Conservation (phyloP, 2,888 invertebrate species). For the Nysson spinosus region DNA sequence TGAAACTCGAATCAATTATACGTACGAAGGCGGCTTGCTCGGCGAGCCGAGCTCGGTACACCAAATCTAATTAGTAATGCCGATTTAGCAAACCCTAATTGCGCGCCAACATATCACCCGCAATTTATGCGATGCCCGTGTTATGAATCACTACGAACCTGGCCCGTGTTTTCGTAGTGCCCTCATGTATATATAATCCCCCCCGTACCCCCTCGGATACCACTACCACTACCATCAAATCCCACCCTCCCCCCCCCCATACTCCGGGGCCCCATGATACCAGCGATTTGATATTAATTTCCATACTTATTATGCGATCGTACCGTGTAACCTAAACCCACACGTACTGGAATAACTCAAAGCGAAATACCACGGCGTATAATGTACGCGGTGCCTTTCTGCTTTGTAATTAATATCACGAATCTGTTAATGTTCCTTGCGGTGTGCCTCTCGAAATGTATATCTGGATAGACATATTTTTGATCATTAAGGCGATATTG, state of each 20-base stretch:
- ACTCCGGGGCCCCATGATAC: neutral
- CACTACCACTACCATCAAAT: neutral
- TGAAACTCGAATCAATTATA: conserved; percentile 74
- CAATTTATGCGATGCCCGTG: conserved; percentile 70
- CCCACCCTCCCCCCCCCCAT: neutral
- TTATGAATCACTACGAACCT: conserved; percentile 62
- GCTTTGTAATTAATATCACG: neutral
- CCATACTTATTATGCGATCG: conserved; percentile 47
- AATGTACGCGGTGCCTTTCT: too few species aligned
- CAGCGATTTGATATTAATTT: conserved; percentile 49
- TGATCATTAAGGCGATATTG: too few species aligned
- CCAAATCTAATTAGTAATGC: conserved; percentile 73
- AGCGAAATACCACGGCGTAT: neutral
- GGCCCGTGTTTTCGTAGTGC: conserved; percentile 44
- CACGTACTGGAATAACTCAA: too few species aligned
- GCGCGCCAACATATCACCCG: conserved; percentile 69
- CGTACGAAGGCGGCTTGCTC: conserved; percentile 54
- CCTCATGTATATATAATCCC: neutral
- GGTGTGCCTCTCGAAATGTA: too few species aligned
- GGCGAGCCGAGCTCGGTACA: conserved; percentile 52
- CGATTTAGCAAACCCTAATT: conserved; percentile 74
- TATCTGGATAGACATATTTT: too few species aligned
- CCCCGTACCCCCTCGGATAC: neutral
- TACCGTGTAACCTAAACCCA: conserved; percentile 1
- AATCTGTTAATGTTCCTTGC: too few species aligned